Evolutionary conservation across 2,113 vertebrate genomes (phyloP).

Genomic region (Pardalotus punctatus): DNA sequence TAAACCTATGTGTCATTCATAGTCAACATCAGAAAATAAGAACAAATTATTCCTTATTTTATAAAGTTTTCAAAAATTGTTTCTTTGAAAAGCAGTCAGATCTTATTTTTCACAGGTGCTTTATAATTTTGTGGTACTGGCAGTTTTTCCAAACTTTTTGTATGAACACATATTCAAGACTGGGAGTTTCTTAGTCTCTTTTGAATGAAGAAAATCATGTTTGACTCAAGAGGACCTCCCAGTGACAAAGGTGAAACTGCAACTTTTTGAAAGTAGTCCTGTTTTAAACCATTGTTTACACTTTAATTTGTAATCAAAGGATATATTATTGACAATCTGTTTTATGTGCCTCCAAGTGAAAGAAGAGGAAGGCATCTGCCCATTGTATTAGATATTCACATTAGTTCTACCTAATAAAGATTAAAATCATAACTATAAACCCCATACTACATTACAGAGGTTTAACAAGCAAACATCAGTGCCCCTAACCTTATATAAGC

Average conservation of each 20-base stretch:
- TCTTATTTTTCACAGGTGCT: neutral
- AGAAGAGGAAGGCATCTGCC: neutral
- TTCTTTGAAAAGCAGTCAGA: neutral
- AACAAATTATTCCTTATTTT: neutral
- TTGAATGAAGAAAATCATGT: neutral
- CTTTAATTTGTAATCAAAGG: neutral
- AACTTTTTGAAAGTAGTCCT: neutral
- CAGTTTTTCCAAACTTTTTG: neutral
- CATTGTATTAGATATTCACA: neutral
- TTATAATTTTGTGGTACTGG: neutral
- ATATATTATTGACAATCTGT: neutral
- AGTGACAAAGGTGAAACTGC: neutral
- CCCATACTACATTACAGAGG: neutral
- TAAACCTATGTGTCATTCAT: neutral
- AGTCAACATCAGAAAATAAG: neutral
- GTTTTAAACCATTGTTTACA: neutral
- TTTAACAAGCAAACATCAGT: neutral
- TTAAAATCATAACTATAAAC: neutral
- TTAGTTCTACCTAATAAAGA: neutral
- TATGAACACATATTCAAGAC: neutral
- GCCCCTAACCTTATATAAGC: neutral
- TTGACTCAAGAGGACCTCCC: neutral
- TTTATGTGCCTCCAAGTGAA: neutral
- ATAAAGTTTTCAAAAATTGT: neutral
- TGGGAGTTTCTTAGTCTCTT: neutral